Percentiles rank a stretch among this genome's conserved stretches.
Conservation (phyloP, 2,113 vertebrate species). For the Leptodactylus fuscus region DNA sequence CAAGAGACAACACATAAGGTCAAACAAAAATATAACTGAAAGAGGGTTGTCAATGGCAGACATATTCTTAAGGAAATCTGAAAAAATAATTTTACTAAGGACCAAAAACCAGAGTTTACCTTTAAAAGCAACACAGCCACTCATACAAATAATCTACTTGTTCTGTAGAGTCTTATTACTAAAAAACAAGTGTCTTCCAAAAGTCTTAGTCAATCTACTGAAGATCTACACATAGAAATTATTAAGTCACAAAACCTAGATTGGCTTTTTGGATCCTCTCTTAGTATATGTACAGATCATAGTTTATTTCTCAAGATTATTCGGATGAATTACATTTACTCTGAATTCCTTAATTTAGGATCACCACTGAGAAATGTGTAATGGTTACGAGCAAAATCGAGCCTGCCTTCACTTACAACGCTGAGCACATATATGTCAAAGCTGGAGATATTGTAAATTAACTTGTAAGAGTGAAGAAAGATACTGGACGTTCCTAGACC, state of each 20-base stretch:
- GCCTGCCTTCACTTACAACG: not conserved
- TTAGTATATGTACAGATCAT: not conserved
- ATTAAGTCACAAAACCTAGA: not conserved
- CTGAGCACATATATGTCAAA: not conserved
- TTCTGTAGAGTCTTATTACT: not conserved
- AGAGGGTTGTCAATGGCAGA: no score
- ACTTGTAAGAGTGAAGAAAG: not conserved
- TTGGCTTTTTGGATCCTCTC: no score
- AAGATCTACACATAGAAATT: no score
- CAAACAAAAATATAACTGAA: no score
- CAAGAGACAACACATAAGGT: no score
- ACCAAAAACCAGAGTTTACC: no score
- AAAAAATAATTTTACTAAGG: no score
- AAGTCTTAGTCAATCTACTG: not conserved
- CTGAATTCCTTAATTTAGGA: not conserved
- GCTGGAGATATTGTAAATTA: conserved; percentile 9
- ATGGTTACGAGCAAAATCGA: not conserved
- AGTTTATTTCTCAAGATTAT: not conserved
- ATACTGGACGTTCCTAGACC: not conserved
- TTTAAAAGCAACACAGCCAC: not conserved
- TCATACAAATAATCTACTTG: not conserved
- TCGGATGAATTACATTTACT: not conserved
- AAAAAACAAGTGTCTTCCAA: not conserved
- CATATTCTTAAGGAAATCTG: no score
- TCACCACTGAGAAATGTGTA: not conserved